Conservation (phyloP, 2,888 invertebrate genomes). For the Apotomis betuletana region DNA sequence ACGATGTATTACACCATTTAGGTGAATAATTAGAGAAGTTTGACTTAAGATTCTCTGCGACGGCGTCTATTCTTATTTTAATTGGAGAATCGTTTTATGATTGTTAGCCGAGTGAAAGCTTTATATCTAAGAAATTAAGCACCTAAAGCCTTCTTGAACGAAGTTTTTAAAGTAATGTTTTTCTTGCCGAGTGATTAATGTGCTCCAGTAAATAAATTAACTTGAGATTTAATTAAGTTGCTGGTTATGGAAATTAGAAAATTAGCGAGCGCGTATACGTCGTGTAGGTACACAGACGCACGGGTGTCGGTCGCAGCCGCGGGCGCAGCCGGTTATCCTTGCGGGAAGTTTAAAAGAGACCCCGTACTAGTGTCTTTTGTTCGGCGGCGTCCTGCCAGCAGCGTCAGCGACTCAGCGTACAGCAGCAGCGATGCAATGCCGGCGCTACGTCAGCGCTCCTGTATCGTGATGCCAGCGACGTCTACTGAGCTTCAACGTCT, state of each 20-base stretch:
- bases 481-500: too few species aligned
- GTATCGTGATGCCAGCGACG: too few species aligned
- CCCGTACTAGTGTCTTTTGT: too few species aligned
- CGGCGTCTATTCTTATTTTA: conserved; percentile 37
- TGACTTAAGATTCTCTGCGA: conserved; percentile 47
- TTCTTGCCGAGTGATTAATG: conserved; percentile 8
- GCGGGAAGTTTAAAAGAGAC: conserved; percentile 43
- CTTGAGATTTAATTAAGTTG: conserved; percentile 8
- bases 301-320: background rate
- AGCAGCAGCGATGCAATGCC: too few species aligned
- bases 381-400: too few species aligned
- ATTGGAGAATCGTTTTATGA: conserved; percentile 23
- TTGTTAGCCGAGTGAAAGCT: background rate
- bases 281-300: conserved; percentile 4
- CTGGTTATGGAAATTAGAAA: conserved; percentile 20
- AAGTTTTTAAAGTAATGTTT: conserved; percentile 1
- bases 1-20: conserved; percentile 66
- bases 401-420: too few species aligned
- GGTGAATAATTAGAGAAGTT: conserved; percentile 61
- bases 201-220: background rate
- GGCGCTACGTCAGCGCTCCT: too few species aligned
- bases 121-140: conserved; percentile 18
- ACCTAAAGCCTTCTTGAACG: background rate
- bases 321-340: conserved; percentile 18
- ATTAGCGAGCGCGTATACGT: conserved; percentile 2